Evolutionary conservation across 2,888 invertebrate genomes (phyloP), one percentile per base, ranked within the genome.

Genomic region (Thymelicus lineola): DNA sequence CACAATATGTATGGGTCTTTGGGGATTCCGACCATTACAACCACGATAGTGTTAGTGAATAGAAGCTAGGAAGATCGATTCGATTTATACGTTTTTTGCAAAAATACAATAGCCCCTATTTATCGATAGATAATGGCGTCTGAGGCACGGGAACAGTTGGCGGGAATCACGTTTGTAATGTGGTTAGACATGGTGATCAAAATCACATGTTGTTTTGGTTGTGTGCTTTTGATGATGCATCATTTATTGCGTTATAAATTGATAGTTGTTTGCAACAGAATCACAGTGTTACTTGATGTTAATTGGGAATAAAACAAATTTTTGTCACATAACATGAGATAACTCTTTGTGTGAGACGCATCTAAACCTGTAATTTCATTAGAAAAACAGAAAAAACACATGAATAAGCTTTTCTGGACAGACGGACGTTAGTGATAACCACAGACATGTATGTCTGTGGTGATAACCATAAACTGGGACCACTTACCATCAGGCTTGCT

Each of bases 141-240:
- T 81, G 70, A 82, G 77, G 80, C 81, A 77, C 80, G 79, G 86
- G 80, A 90, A 91, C 92, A 92, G 89, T 92, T 92, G 93, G 89
- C 82, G 80, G 83, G 82, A 82, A 87, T 86, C 87, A 86, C 86
- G 85, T 81, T 85, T 82, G 87, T 91, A 88, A 90, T 87, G 91
- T 82, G 91, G 91, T 93, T 92, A 88, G 92, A 83, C 88, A 90
- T 88, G 92, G 91, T 86, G 87, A 91, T 92, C 91, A 89, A 83
- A 89, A 89, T 92, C 92, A 91, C 86, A 91, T 92, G 91, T 89
- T 85, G 83, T 81, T 84, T 86, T 82, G 74, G 72, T 77, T 74
- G 68, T 71, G 72, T 45, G 65, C 64, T 62, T 61, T 62, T 61
- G 59, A 61, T 69, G 46, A 48, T 48, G 58, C 65, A 15, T 48